Evolutionary conservation across 1,140 invertebrate species (phyloP).

Genomic region (Hyles vespertilio): DNA sequence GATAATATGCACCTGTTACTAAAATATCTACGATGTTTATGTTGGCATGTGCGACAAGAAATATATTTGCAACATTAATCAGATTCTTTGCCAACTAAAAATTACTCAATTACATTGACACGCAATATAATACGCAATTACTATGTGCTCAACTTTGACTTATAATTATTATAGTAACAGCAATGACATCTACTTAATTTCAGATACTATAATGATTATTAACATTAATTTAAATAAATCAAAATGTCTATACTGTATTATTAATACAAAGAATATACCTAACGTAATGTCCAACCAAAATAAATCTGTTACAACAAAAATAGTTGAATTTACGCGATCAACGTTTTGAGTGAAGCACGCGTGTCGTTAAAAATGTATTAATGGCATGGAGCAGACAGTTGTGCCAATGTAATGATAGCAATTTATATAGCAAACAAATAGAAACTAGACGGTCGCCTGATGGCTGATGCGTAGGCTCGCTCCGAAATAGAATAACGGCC

Average conservation of each 20-base stretch:
- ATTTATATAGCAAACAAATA: constrained; percentile 46
- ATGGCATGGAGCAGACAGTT: constrained; percentile 24
- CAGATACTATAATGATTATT: too few relatives aligned
- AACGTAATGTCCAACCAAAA: neutral
- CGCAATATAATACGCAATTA: neutral
- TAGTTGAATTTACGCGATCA: neutral
- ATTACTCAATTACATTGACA: too few relatives aligned
- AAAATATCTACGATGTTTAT: too few relatives aligned
- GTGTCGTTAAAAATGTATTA: constrained; percentile 22
- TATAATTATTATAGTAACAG: too few relatives aligned
- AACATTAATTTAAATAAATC: neutral
- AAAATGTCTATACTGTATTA: too few relatives aligned
- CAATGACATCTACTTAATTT: too few relatives aligned
- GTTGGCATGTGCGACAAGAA: too few relatives aligned
- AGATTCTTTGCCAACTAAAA: too few relatives aligned
- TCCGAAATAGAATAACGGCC: constrained; percentile 36
- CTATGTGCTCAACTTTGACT: neutral
- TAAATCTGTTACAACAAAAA: neutral
- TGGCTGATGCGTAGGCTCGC: constrained; percentile 40
- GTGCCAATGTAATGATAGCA: constrained; percentile 36
- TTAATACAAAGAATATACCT: too few relatives aligned
- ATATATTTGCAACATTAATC: too few relatives aligned
- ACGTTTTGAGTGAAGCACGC: constrained; percentile 2
- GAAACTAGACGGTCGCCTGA: constrained; percentile 33
- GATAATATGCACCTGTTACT: too few relatives aligned